Evolutionary conservation across 2,888 invertebrate species (phyloP), one percentile per base, ranked within the genome.

Genomic region (Azorinus chamasolen): DNA sequence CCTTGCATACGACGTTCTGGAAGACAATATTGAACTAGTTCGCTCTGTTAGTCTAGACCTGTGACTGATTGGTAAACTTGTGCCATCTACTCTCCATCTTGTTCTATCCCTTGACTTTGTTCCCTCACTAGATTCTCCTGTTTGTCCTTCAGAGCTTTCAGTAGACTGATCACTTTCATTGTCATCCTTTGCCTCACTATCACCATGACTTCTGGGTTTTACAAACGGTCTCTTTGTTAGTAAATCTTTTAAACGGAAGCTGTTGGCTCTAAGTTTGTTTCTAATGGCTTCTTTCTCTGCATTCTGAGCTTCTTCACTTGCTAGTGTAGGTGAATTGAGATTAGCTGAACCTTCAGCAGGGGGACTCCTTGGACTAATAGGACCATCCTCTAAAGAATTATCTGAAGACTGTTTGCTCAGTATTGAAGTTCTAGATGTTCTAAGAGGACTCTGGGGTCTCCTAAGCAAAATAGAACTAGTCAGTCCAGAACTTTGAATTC

Each of bases 201-300:
- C 58, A 24, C 14, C 32, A 4, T 51, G 16, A 6, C 68, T 62
- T 37, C 45, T 61, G 25, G 54, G n/a, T 37, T 63, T 74, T 22
- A 68, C 62, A 59, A 65, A 69, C 18, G 80, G 80, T 61, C 75
- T 71, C 48, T 78, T 78, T 24, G 66, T 69, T 16, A 81, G 50
- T 18, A 81, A 59, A 43, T 81, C 81, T 27, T 81, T 81, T 20
- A 81, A 53, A 55, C 81, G 57, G 50, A 81, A 81, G 48, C 81
- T 81, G 39, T 77, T 81, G 24, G 70, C 71, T 55, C 81, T 58
- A 22, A 81, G 58, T 55, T 81, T 77, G 37, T 81, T 77, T 59
- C 77, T 70, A 37, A 81, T 71, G 24, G 73, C 77, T 20, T 41
- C 64, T 65, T 62, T 81, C 18, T 80, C 80, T 59, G 66, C 58